phyloP scores from a whole-genome alignment of 2,888 invertebrate species.

The Ennomos erosarius region DNA sequence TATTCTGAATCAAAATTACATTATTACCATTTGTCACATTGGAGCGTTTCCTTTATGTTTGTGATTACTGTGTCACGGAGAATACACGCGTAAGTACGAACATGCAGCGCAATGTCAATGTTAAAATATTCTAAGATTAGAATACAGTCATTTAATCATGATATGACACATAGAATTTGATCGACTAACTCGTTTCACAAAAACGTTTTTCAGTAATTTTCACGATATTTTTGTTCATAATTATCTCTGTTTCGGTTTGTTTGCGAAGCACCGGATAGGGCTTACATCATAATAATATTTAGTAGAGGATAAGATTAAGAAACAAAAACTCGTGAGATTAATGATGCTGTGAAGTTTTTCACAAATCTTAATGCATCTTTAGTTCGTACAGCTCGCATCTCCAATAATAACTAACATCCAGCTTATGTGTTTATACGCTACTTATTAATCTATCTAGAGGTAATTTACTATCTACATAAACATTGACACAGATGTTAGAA shows the following conservation, averaged over 20 bases:
- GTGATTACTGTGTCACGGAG: constrained; percentile 10
- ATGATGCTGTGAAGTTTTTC: too few relatives aligned
- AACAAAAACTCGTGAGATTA: too few relatives aligned
- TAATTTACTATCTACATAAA: constrained; percentile 20
- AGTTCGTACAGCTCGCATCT: too few relatives aligned
- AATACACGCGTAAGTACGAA: constrained; percentile 1
- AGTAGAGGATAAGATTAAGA: too few relatives aligned
- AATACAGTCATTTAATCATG: constrained; percentile 9
- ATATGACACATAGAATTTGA: constrained; percentile 3
- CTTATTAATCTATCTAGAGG: constrained; percentile 4
- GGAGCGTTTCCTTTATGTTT: background rate
- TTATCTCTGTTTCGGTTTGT: constrained; percentile 3
- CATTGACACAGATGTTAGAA: constrained; percentile 13
- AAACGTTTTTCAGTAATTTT: background rate
- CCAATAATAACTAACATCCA: too few relatives aligned
- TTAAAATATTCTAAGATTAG: constrained; percentile 13
- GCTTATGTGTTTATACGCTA: background rate
- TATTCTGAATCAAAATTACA: background rate
- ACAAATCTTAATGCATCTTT: too few relatives aligned
- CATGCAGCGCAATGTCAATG: constrained; percentile 8
- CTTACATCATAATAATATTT: constrained; percentile 9
- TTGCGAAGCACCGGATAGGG: background rate
- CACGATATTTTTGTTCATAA: background rate
- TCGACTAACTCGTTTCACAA: background rate
- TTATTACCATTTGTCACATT: background rate